Conservation (phyloP, 35 echinoderm and acorn worm species). For the Heliocidaris tuberculata region DNA sequence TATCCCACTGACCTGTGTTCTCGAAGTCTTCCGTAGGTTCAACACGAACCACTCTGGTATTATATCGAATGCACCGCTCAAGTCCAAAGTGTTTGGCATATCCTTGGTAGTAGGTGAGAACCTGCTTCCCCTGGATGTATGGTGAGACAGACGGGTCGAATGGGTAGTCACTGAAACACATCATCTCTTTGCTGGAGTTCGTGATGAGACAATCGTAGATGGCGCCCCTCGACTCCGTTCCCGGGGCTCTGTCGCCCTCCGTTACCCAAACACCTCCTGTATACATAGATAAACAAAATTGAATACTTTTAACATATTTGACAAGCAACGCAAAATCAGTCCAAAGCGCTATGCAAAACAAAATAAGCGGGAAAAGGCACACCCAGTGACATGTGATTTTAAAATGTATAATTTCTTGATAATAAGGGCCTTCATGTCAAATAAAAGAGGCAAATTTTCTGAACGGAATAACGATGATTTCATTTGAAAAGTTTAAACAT, state of each 20-base stretch:
- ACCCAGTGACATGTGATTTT: too few relatives aligned
- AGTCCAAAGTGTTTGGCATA: slow-evolving; percentile 63
- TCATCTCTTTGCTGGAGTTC: slow-evolving; percentile 84
- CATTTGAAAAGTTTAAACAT: too few relatives aligned
- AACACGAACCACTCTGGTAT: slow-evolving; percentile 47
- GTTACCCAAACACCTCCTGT: slow-evolving; percentile 79
- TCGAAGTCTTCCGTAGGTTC: slow-evolving; percentile 63
- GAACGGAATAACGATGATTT: too few relatives aligned
- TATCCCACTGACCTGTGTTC: slow-evolving; percentile 53
- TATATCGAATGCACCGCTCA: slow-evolving; percentile 55
- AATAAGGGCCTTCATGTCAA: too few relatives aligned
- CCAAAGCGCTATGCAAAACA: too few relatives aligned
- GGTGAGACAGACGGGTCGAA: slow-evolving; percentile 56
- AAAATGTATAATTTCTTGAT: too few relatives aligned
- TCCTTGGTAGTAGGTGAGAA: slow-evolving; percentile 59
- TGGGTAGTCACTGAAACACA: slow-evolving; percentile 77
- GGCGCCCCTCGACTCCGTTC: slow-evolving; percentile 52
- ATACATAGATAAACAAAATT: not conserved
- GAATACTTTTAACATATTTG: too few relatives aligned
- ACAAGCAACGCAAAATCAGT: too few relatives aligned
- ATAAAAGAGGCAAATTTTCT: too few relatives aligned
- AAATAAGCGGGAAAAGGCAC: too few relatives aligned
- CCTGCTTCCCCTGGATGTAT: slow-evolving; percentile 48
- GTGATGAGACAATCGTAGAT: slow-evolving; percentile 76
- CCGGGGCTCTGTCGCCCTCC: slow-evolving; percentile 36